Evolutionary conservation across 2,797 vertebrate genomes (phyloP), one percentile per base, ranked within the genome.

Genomic region (Pipistrellus nathusii): DNA sequence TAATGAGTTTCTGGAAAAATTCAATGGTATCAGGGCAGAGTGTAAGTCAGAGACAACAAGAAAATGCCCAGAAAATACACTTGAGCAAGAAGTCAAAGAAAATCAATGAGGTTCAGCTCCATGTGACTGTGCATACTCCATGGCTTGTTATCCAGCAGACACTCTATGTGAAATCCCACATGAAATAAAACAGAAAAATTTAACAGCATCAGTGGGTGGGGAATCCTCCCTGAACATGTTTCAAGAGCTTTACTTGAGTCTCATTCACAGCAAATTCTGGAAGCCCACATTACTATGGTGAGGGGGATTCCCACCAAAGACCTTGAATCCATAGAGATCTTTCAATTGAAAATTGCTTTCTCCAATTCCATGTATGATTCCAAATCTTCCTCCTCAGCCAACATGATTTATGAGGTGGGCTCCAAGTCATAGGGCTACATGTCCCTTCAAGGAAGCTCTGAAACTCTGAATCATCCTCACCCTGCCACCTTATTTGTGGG

Each of bases 41-140:
- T 18, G 3, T 27, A 38, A 1, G 0, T 13, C 44, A 75, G 68
- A 95, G 59, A 64, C 46, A 91, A 71, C 7, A 35, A 21, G 46
- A 38, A 86, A 68, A 27, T 51, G 8, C 1, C 27, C 46, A 25
- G 72, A 13, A 51, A 44, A 2, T 9, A 71, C 80, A 88, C 23
- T 4, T 88, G 77, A 53, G 6, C 18, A 94, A 72, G 55, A 90
- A 85, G 30, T 35, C 7, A 3, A 23, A 76, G 17, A 62, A 96
- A 68, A 93, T 87, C 44, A 48, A 0, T 15, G 46, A 81, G 25
- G 38, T 59, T 66, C 21, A 4, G 8, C 15, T 80, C 11, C 66
- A 46, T 48, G 4, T 0, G n/a, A 13, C 30, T 55, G 55, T 85
- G 59, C 17, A 8, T 0, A 76, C 7, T 23, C 76, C 59, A 32